Evolutionary conservation across 2,797 vertebrate genomes (phyloP).

Genomic region (Epinephelus malabaricus): DNA sequence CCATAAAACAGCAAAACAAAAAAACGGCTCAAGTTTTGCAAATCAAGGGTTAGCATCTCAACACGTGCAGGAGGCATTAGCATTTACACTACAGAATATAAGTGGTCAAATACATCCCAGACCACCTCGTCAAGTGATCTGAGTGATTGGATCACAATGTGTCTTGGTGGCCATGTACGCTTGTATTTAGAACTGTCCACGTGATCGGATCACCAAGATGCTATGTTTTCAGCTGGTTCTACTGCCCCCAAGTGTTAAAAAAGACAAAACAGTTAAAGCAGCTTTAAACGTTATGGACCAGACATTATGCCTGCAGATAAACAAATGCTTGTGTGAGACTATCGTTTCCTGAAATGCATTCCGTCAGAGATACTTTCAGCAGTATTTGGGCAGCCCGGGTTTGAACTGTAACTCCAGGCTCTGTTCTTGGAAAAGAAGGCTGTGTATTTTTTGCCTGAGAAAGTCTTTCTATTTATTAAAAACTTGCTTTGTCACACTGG

Average conservation of each 20-base stretch:
- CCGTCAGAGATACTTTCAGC: conserved; percentile 6
- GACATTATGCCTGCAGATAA: conserved; percentile 14
- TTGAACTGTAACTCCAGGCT: conserved; percentile 9
- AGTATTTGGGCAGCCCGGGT: conserved; percentile 1
- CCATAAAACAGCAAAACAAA: no score
- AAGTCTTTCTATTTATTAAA: conserved; percentile 60
- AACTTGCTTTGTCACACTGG: conserved; percentile 32
- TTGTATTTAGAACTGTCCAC: no score
- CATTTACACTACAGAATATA: no score
- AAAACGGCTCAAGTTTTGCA: no score
- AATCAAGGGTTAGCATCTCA: no score
- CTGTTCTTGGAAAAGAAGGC: neutral
- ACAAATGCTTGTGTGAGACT: conserved; percentile 3
- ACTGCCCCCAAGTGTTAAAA: conserved; percentile 2
- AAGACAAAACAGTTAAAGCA: neutral
- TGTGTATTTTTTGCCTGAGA: conserved; percentile 39
- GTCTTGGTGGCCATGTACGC: no score
- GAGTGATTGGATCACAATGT: no score
- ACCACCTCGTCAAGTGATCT: no score
- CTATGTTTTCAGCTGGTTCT: neutral
- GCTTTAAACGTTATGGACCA: conserved; percentile 13
- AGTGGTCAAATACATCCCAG: no score
- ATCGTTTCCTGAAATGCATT: conserved; percentile 36
- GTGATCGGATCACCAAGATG: neutral
- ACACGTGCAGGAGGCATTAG: no score